Evolutionary conservation across 2,888 invertebrate genomes (phyloP).

Genomic region (Daptonema setosum): DNA sequence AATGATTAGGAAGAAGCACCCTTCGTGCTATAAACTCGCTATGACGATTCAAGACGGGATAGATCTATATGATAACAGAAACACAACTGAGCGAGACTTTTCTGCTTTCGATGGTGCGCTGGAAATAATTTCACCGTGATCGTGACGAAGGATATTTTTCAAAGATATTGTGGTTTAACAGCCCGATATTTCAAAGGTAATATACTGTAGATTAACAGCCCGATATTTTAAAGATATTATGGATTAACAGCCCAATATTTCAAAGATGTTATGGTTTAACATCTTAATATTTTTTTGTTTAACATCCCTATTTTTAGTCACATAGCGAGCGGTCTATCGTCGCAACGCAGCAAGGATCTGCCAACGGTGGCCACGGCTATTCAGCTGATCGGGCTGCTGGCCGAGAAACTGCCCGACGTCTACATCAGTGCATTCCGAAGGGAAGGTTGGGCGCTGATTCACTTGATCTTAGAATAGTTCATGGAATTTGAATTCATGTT

Average conservation of each 20-base stretch:
- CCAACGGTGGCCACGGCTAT: constrained; percentile 84
- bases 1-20: too few relatives aligned
- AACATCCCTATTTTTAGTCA: constrained; percentile 41
- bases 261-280: background rate
- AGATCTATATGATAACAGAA: too few relatives aligned
- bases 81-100: too few relatives aligned
- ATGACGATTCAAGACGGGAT: too few relatives aligned
- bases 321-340: constrained; percentile 93
- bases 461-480: constrained; percentile 5
- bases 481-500: background rate
- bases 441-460: constrained; percentile 56
- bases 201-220: background rate
- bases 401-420: constrained; percentile 81
- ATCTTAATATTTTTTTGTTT: background rate
- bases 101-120: too few relatives aligned
- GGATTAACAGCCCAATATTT: background rate
- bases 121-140: too few relatives aligned
- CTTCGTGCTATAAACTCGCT: too few relatives aligned
- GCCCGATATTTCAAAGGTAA: background rate
- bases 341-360: constrained; percentile 49
- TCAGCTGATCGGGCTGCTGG: constrained; percentile 82
- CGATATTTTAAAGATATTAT: too few relatives aligned
- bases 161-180: background rate
- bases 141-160: too few relatives aligned
- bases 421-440: constrained; percentile 84